Evolutionary conservation across 2,888 invertebrate species (phyloP), one percentile per base, ranked within the genome.

Genomic region (Philaethria dido): DNA sequence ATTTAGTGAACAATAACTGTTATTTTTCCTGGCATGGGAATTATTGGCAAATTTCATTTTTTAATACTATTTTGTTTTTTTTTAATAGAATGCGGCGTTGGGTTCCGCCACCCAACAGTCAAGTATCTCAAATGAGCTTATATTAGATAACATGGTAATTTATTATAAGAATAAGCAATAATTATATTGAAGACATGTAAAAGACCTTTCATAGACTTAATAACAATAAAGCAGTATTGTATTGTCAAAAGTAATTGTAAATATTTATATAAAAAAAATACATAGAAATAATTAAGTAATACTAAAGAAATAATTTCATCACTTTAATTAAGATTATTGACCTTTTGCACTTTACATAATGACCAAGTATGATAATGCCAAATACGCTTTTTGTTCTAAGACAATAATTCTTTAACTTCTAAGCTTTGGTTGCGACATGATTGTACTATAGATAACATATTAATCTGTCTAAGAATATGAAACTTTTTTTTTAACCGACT

Each of bases 251-350:
- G 47, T 47, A 47, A 47, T 18, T 20, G 47, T 18, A 18, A 3
- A 11, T 47, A 47, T 13, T 9, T 9, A n/a, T n/a, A n/a, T n/a
- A n/a, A n/a, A n/a, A n/a, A n/a, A n/a, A n/a, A n/a, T n/a, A n/a
- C n/a, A n/a, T n/a, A n/a, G n/a, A n/a, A n/a, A n/a, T n/a, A n/a
- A n/a, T n/a, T n/a, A n/a, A n/a, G n/a, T n/a, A n/a, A n/a, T n/a
- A n/a, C n/a, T n/a, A 29, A 59, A 36, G 48, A 42, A 59, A 63
- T 67, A 47, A 62, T 64, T 64, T 60, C 52, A 5, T 39, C 29
- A 68, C 36, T 54, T 63, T 45, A 64, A 68, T 68, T 68, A 54
- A 45, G 36, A 60, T 39, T 60, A 54, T 42, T 33, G 64, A 65
- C 59, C 64, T 57, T 18, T 59, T 65, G 47, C 64, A 60, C 59